These are phyloP conservation scores for Calliopum simillimum DNA, from an alignment of 2,888 invertebrate genomes.

Conservation along the genomic window DNA sequence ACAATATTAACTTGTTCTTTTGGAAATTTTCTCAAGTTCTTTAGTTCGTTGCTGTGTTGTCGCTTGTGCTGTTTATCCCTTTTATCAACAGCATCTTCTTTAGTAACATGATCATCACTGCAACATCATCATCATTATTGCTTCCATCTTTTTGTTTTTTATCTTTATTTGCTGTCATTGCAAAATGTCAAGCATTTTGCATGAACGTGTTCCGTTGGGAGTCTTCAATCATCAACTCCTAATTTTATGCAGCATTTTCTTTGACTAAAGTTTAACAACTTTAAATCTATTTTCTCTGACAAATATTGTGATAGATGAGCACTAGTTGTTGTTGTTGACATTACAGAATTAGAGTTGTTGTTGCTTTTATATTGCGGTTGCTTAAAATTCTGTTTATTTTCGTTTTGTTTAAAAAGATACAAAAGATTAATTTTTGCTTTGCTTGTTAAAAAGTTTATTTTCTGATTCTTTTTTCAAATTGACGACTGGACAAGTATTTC, in stretches of 20 bases:
- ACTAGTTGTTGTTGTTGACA: neutral
- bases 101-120: too few species aligned
- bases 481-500: too few species aligned
- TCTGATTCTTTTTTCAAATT: too few species aligned
- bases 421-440: too few species aligned
- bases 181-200: constrained; percentile 12
- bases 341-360: neutral
- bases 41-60: neutral
- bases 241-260: constrained; percentile 12
- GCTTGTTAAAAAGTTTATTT: too few species aligned
- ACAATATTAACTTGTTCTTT: constrained; percentile 28
- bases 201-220: constrained; percentile 40
- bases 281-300: constrained; percentile 20
- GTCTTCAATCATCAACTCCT: constrained; percentile 46
- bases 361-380: neutral
- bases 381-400: too few species aligned
- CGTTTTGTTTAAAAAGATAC: too few species aligned
- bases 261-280: constrained; percentile 6
- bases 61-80: too few species aligned
- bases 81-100: too few species aligned
- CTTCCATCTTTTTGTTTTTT: neutral
- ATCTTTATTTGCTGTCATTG: neutral
- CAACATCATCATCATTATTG: too few species aligned
- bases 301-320: constrained; percentile 40
- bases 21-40: neutral